Evolutionary conservation across 2,888 invertebrate species (phyloP).

Genomic region (Brachyopa scutellaris): DNA sequence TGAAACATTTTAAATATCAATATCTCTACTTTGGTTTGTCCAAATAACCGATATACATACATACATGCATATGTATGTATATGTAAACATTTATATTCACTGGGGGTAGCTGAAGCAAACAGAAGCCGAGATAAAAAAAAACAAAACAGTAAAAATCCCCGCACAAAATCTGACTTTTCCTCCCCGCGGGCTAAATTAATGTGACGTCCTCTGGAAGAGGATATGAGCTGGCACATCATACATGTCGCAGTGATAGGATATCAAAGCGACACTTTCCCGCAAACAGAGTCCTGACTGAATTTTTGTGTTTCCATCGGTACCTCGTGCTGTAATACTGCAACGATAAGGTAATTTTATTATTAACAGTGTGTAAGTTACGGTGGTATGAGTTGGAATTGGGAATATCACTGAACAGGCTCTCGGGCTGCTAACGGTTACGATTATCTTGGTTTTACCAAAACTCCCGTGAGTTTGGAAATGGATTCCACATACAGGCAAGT

Average conservation of each 20-base stretch:
- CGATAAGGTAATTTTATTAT: background rate
- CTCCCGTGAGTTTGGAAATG: too few species aligned
- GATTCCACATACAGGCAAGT: too few species aligned
- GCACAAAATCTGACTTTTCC: conserved; percentile 17
- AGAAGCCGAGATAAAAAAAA: too few species aligned
- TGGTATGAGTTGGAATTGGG: background rate
- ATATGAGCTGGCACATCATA: conserved; percentile 40
- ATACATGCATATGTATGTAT: too few species aligned
- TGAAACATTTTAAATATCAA: too few species aligned
- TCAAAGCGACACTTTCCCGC: background rate
- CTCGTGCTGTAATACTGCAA: background rate
- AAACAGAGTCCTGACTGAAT: conserved; percentile 14
- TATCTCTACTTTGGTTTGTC: too few species aligned
- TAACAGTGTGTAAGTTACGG: background rate
- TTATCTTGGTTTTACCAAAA: too few species aligned
- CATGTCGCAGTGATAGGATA: conserved; percentile 10
- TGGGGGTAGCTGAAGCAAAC: too few species aligned
- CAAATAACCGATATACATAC: background rate
- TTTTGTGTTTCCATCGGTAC: background rate
- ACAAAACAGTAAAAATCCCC: background rate
- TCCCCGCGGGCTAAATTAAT: conserved; percentile 5
- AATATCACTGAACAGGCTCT: too few species aligned
- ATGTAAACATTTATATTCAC: too few species aligned
- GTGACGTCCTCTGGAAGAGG: conserved; percentile 32
- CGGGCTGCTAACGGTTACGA: too few species aligned